Evolutionary conservation across 2,113 vertebrate genomes (phyloP).

Genomic region (Calyptommatus sinebrachiatus): DNA sequence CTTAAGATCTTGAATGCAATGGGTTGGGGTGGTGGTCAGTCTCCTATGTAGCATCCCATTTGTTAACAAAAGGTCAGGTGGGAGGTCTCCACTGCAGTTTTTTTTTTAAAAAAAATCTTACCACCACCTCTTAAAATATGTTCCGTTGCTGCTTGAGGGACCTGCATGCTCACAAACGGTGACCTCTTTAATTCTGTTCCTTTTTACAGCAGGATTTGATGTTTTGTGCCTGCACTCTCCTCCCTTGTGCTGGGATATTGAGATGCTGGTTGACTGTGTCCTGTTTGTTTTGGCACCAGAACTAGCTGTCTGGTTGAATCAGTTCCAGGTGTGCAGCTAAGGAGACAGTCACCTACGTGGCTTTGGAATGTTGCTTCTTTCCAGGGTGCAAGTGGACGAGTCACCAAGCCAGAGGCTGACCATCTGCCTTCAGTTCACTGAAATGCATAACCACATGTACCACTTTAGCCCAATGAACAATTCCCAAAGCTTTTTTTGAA

Average conservation of each 20-base stretch:
- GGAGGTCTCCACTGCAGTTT: too few species aligned
- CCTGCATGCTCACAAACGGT: neutral
- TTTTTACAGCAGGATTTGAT: neutral
- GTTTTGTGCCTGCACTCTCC: neutral
- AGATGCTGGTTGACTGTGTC: neutral
- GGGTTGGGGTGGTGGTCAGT: too few species aligned
- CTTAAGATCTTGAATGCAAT: too few species aligned
- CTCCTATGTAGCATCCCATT: too few species aligned
- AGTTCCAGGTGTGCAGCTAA: neutral
- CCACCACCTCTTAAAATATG: too few species aligned
- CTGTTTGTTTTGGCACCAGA: conserved; percentile 19
- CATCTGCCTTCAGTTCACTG: neutral
- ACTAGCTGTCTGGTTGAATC: conserved; percentile 40
- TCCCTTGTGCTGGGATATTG: neutral
- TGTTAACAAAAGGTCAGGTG: too few species aligned
- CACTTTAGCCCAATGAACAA: neutral
- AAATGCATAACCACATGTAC: neutral
- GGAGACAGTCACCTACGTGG: neutral
- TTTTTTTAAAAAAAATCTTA: too few species aligned
- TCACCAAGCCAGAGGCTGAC: conserved; percentile 27
- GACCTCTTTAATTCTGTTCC: neutral
- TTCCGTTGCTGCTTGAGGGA: neutral
- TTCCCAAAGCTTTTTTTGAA: conserved; percentile 22
- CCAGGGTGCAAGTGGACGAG: conserved; percentile 12
- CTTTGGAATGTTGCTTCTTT: conserved; percentile 20